Evolutionary conservation across 1,140 invertebrate species (phyloP).

Genomic region (Drosophila sturtevanti): DNA sequence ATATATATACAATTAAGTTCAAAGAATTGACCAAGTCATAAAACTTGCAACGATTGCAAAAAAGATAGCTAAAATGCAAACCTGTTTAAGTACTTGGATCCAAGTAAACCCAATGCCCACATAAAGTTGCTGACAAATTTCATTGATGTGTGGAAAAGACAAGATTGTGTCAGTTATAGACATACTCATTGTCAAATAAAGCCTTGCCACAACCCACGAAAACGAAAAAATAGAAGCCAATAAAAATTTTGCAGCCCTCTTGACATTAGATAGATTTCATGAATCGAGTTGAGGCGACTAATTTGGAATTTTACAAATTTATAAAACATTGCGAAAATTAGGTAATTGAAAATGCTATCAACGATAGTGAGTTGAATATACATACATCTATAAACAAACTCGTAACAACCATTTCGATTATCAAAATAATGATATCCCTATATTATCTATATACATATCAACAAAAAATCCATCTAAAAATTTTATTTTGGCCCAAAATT

Average conservation of each 20-base stretch:
- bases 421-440: not conserved
- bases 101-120: constrained; percentile 15
- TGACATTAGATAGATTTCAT: not conserved
- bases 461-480: too few species aligned
- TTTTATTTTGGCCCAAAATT: too few species aligned
- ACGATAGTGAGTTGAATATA: not conserved
- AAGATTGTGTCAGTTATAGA: not conserved
- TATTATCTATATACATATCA: too few species aligned
- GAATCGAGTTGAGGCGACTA: not conserved
- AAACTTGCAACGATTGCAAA: constrained; percentile 9
- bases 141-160: constrained; percentile 17
- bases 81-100: constrained; percentile 14
- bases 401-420: too few species aligned
- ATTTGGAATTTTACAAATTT: not conserved
- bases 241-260: not conserved
- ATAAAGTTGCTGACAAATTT: constrained; percentile 18
- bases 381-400: not conserved
- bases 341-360: not conserved
- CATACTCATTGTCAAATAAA: constrained; percentile 1
- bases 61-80: not conserved
- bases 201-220: constrained; percentile 1
- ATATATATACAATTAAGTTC: not conserved
- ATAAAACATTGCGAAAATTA: not conserved
- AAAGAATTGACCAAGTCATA: not conserved
- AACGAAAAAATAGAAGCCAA: not conserved